phyloP scores from a whole-genome alignment of 2,797 vertebrate species.

The Silurus lanzhouensis region DNA sequence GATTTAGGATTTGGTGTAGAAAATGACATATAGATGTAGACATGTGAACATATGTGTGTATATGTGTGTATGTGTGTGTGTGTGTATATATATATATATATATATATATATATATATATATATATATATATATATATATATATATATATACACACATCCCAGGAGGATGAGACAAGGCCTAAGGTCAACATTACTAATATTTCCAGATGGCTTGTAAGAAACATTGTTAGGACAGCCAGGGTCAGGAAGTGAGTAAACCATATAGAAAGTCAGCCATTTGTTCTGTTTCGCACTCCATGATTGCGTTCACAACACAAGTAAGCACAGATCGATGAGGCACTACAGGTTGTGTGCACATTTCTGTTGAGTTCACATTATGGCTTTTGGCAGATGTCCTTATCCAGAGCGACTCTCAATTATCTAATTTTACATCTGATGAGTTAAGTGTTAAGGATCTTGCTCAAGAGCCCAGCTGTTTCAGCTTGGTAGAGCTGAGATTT shows the following conservation, averaged over 20 bases:
- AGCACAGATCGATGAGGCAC: background rate
- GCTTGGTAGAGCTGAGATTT: too few species aligned
- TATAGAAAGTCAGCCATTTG: background rate
- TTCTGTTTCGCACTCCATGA: conserved; percentile 8
- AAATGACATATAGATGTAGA: background rate
- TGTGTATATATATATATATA: too few species aligned
- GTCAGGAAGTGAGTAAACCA: background rate
- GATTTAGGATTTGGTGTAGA: conserved; percentile 47
- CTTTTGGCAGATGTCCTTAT: too few species aligned
- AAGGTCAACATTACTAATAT: conserved; percentile 10
- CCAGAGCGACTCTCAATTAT: too few species aligned
- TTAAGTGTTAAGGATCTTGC: too few species aligned
- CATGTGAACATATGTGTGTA: too few species aligned
- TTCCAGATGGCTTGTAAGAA: conserved; percentile 30
- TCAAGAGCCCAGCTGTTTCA: too few species aligned
- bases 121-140: too few species aligned
- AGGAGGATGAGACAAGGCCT: background rate
- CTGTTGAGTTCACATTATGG: background rate
- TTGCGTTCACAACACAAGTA: background rate
- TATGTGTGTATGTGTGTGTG: too few species aligned
- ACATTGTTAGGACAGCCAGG: background rate
- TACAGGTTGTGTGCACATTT: background rate
- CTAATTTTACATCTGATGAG: too few species aligned
- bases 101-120: too few species aligned
- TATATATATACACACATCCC: too few species aligned